phyloP scores from a whole-genome alignment of 2,113 vertebrate genomes.

The Pangasianodon gigas region DNA sequence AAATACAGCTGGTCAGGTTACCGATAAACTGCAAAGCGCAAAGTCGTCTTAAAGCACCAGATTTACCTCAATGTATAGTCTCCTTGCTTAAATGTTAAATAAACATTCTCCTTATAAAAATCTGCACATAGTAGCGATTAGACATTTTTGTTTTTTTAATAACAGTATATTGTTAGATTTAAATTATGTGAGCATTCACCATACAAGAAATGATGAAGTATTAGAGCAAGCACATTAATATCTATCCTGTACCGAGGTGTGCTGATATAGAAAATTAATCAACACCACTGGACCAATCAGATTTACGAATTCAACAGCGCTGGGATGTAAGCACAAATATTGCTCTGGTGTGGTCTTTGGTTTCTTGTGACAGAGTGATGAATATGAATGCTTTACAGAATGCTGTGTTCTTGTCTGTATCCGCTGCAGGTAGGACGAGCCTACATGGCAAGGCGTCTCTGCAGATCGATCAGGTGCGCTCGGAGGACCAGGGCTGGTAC shows the following conservation, averaged over 20 bases:
- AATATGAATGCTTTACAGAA: background rate
- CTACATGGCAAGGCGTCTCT: slow-evolving; percentile 95
- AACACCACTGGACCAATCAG: background rate
- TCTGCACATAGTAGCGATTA: too few species aligned
- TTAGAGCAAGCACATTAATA: background rate
- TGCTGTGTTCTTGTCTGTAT: background rate
- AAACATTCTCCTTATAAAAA: background rate
- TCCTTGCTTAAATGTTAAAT: background rate
- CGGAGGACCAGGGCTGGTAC: slow-evolving; percentile 98
- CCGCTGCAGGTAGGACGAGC: slow-evolving; percentile 84
- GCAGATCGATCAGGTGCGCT: slow-evolving; percentile 92
- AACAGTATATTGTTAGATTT: background rate
- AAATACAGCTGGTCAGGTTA: background rate
- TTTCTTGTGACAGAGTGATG: background rate
- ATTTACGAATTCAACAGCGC: background rate
- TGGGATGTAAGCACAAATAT: background rate
- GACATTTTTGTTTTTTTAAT: too few species aligned
- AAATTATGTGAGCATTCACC: background rate
- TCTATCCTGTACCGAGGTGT: background rate
- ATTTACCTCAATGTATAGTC: background rate
- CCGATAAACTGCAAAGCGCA: background rate
- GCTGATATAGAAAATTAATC: background rate
- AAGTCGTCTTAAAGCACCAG: background rate
- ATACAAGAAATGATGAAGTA: background rate
- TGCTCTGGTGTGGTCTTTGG: background rate